phyloP scores from a whole-genome alignment of 2,888 invertebrate genomes.

The Acronicta aceris region DNA sequence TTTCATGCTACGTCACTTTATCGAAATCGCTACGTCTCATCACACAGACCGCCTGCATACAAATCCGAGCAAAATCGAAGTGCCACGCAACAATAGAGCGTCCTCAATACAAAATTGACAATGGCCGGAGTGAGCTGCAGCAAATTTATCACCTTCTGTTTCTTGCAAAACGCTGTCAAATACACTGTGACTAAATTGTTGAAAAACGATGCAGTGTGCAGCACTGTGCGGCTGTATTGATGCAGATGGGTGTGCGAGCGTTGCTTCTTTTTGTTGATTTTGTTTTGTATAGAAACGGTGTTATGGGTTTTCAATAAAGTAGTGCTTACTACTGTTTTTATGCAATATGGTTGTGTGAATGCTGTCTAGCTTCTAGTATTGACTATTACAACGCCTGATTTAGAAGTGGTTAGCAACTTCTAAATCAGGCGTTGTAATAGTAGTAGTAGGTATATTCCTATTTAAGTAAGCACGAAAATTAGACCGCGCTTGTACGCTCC shows the following conservation, averaged over 20 bases:
- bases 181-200: conserved; percentile 81
- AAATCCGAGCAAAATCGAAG: conserved; percentile 88
- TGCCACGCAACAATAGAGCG: conserved; percentile 81
- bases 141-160: conserved; percentile 87
- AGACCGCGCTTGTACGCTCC: no score
- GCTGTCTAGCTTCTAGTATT: no score
- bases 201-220: conserved; percentile 63
- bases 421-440: no score
- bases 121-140: conserved; percentile 77
- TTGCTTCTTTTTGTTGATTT: conserved; percentile 4
- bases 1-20: no score
- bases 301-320: neutral
- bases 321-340: no score
- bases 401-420: no score
- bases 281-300: conserved; percentile 1
- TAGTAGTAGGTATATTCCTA: no score
- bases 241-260: conserved; percentile 2
- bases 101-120: conserved; percentile 87
- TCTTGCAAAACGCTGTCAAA: conserved; percentile 66
- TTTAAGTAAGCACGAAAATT: no score
- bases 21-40: conserved; percentile 24
- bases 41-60: conserved; percentile 58
- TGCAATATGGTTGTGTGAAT: no score
- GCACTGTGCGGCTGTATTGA: conserved; percentile 27
- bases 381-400: no score